Conservation (phyloP, 2,888 invertebrate genomes). For the Scaptomyza caliginosa region DNA sequence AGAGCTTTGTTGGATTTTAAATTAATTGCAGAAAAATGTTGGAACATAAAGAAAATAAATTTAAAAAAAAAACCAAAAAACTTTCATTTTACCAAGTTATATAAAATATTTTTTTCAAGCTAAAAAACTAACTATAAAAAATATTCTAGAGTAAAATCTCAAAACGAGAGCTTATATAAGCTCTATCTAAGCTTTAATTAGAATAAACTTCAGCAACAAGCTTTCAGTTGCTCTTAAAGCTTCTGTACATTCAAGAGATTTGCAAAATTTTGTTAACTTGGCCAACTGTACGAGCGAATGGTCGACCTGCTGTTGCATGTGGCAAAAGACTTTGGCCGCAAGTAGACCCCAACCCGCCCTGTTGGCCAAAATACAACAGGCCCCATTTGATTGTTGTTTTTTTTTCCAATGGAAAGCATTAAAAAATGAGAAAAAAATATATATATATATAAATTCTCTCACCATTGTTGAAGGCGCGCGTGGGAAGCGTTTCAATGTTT, state of each 20-base stretch:
- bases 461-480: conserved; percentile 65
- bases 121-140: too few species aligned
- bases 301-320: conserved; percentile 56
- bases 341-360: conserved; percentile 5
- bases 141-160: too few species aligned
- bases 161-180: too few species aligned
- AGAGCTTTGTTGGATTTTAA: too few species aligned
- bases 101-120: too few species aligned
- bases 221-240: not conserved
- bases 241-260: not conserved
- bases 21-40: too few species aligned
- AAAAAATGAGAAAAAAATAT: too few species aligned
- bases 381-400: conserved; percentile 52
- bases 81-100: too few species aligned
- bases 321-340: conserved; percentile 67
- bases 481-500: conserved; percentile 75
- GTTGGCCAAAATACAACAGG: conserved; percentile 19
- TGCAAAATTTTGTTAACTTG: not conserved
- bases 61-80: too few species aligned
- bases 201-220: not conserved
- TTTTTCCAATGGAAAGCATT: conserved; percentile 67
- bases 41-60: too few species aligned
- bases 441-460: conserved; percentile 75
- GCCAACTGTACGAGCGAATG: conserved; percentile 28
- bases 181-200: too few species aligned